phyloP scores from a whole-genome alignment of 2,113 vertebrate genomes.

The Notothenia rossii region DNA sequence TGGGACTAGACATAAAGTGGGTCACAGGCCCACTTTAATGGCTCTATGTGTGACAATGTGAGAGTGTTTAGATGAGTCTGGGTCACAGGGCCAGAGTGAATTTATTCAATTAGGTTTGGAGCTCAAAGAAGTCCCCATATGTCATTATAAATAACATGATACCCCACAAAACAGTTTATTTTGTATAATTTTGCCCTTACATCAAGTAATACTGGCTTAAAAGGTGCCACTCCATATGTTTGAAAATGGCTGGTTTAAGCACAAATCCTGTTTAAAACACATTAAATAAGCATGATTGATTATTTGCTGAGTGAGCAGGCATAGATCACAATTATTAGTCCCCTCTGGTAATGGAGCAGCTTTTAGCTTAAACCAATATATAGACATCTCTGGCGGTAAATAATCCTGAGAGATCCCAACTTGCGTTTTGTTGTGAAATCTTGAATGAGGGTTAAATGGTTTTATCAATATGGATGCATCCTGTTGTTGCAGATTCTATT shows the following conservation, averaged over 20 bases:
- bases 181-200: not conserved
- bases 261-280: constrained; percentile 41
- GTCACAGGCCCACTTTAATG: constrained; percentile 48
- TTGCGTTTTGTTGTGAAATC: constrained; percentile 42
- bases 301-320: constrained; percentile 62
- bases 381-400: constrained; percentile 35
- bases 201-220: constrained; percentile 1
- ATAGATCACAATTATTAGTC: constrained; percentile 65
- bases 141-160: not conserved
- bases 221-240: not conserved
- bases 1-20: constrained; percentile 46
- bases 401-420: constrained; percentile 15
- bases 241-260: constrained; percentile 1
- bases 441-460: constrained; percentile 37
- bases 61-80: constrained; percentile 33
- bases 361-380: constrained; percentile 64
- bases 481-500: constrained; percentile 19
- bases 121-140: constrained; percentile 29
- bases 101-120: constrained; percentile 46
- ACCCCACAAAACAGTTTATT: constrained; percentile 11
- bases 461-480: constrained; percentile 34
- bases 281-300: constrained; percentile 66
- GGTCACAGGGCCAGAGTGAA: constrained; percentile 48
- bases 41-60: constrained; percentile 44
- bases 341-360: constrained; percentile 51